Base-by-base conservation (phyloP, 2,888 invertebrate genomes). In the Drosophila macrospina region DNA sequence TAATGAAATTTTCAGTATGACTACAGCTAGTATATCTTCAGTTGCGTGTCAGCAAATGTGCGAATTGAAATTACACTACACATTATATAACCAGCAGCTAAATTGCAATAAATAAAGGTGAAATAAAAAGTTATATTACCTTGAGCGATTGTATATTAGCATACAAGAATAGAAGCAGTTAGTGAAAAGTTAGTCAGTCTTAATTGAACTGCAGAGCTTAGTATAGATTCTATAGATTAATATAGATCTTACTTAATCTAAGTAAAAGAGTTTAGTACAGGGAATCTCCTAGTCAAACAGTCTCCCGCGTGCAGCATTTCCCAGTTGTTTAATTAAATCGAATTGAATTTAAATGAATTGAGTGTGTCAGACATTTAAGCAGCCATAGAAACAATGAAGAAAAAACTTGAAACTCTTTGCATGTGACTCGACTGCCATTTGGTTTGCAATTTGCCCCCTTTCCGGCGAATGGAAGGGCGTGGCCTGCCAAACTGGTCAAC, bases 321-420 rank as follows among this genome's bases (percentile, higher is more conserved):
- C 32, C 34, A 16, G n/a, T 56, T 50, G 56, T 69, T 78, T 78
- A 80, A 80, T 80, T 80, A 66, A 77, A 80, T 73, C 61, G 71
- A 69, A 72, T 77, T 72, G 80, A 77, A 80, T 55, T 55, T 44
- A 55, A 55, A 76, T 71, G 77, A 80, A 52, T 51, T 61, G 60
- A 36, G 37, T 59, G 20, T 24, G 48, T 47, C 48, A 64, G 51
- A 60, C 51, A 60, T 45, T 52, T 37, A 30, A 52, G 61, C 61
- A 61, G 37, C 24, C 42, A 60, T 28, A 28, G 56, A 45, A 56
- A 56, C 56, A 56, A 34, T 42, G 50, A 55, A 44, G 47, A 37
- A 32, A 20, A 34, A 55, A 15, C 54, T 56, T n/a, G 20, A 63
- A 63, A 59, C 68, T 68, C 62, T 74, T 59, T 76, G 68, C 73